These are phyloP conservation scores for Hesperophylax magnus DNA, from an alignment of 1,140 invertebrate species.

Conservation along the genomic window DNA sequence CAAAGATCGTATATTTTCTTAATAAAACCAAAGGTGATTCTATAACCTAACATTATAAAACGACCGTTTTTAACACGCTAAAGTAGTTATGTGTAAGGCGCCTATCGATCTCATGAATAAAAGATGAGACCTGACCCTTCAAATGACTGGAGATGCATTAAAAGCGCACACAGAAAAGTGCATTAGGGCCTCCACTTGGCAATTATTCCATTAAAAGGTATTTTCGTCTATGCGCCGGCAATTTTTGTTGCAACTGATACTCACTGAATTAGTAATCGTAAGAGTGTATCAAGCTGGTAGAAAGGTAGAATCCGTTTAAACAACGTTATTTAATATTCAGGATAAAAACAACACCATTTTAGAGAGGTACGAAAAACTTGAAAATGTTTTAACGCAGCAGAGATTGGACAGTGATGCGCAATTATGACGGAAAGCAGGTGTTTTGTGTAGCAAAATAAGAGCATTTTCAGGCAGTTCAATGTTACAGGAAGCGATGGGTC, in stretches of 20 bases:
- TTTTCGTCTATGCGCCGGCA: conserved; percentile 13
- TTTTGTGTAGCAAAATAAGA: conserved; percentile 21
- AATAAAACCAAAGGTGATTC: no score
- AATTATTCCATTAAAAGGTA: conserved; percentile 48
- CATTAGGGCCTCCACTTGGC: conserved; percentile 31
- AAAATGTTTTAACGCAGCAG: no score
- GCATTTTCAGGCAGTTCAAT: not conserved
- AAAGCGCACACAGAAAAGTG: conserved; percentile 32
- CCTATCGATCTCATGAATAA: conserved; percentile 45
- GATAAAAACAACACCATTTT: no score
- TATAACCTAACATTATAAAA: not conserved
- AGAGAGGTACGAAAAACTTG: no score
- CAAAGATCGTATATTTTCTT: no score
- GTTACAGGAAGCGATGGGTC: not conserved
- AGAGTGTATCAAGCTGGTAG: no score
- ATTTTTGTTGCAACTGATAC: no score
- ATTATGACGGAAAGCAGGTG: no score
- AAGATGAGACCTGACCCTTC: conserved; percentile 34
- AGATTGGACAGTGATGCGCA: no score
- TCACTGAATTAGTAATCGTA: no score
- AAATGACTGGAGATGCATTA: conserved; percentile 18
- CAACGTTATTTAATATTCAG: no score
- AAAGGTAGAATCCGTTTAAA: no score
- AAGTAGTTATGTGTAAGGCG: conserved; percentile 32
- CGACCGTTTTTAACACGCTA: not conserved